A percentile compares a stretch with the other conserved stretches of the same genome.
These are phyloP conservation scores for Trochalopteron elliotii DNA, from an alignment of 2,113 vertebrate genomes.

Conservation along the genomic window DNA sequence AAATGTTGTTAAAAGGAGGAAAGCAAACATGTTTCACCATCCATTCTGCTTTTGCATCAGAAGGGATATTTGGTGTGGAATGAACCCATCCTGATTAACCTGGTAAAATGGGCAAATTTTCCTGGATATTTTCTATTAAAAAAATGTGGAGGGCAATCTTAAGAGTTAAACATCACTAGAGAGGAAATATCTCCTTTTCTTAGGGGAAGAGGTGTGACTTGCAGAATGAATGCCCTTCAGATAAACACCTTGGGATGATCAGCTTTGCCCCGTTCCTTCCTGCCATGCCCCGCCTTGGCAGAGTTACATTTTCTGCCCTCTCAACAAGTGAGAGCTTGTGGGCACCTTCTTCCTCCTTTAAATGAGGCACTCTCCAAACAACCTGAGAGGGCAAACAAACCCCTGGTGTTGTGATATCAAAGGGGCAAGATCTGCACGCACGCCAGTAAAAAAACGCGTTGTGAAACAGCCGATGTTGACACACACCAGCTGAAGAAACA, in stretches of 20 bases:
- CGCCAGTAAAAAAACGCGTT: background rate
- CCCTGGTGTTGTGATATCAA: background rate
- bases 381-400: background rate
- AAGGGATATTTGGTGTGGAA: background rate
- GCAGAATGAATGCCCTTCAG: slow-evolving; percentile 6
- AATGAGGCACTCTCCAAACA: slow-evolving; percentile 12
- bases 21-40: rapidly evolving
- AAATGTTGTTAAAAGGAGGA: background rate
- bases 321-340: slow-evolving; percentile 32
- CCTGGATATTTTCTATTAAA: background rate
- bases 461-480: background rate
- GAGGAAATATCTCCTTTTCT: background rate
- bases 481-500: background rate
- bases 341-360: background rate
- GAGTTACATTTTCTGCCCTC: background rate
- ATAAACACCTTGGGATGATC: background rate
- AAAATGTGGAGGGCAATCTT: rapidly evolving
- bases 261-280: background rate
- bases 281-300: background rate
- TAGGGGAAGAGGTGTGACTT: background rate
- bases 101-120: rapidly evolving
- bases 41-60: background rate
- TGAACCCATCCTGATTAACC: background rate
- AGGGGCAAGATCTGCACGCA: background rate
- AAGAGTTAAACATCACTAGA: background rate